Conservation (phyloP, 2,113 vertebrate species). For the Neolamprologus brichardi region DNA sequence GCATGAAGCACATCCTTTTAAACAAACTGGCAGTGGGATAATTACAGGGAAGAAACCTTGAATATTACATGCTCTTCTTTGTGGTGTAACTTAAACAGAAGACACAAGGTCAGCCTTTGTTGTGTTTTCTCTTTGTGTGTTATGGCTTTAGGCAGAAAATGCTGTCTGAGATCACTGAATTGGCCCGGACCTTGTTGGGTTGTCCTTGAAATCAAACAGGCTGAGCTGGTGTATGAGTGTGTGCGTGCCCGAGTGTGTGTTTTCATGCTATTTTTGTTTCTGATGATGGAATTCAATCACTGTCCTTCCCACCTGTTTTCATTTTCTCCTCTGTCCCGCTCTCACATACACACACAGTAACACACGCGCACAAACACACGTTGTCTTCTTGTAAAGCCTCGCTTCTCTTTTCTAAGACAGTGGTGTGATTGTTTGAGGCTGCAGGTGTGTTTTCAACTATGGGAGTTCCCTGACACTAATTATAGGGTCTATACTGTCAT, state of each 20-base stretch:
- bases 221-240: neutral
- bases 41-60: neutral
- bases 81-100: neutral
- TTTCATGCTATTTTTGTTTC: neutral
- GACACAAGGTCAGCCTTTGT: neutral
- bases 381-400: neutral
- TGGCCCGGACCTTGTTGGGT: neutral
- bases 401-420: constrained; percentile 28
- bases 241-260: neutral
- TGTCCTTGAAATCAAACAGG: neutral
- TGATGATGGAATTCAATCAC: neutral
- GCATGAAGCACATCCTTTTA: neutral
- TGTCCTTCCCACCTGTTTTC: constrained; percentile 1
- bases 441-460: constrained; percentile 45
- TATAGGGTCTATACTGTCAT: constrained; percentile 38
- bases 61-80: neutral
- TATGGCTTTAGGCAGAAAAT: neutral
- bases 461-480: constrained; percentile 40
- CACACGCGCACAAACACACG: neutral
- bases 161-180: neutral
- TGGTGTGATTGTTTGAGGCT: constrained; percentile 34
- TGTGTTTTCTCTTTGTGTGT: neutral
- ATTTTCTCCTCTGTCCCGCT: neutral
- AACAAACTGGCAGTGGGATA: neutral
- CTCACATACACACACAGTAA: neutral